Conservation (phyloP, 2,797 vertebrate species). For the Discoglossus pictus region DNA sequence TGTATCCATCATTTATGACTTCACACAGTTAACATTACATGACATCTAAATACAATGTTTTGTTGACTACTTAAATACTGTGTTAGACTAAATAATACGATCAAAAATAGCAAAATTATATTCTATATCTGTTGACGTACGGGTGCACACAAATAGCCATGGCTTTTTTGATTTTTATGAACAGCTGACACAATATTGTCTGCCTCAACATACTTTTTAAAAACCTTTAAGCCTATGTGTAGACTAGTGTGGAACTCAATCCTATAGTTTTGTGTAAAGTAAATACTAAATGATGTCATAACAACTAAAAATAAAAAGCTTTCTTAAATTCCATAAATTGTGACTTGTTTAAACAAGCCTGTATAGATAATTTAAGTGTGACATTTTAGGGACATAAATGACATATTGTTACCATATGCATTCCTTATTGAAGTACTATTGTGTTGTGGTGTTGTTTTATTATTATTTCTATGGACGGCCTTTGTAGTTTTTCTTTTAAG, state of each 20-base stretch:
- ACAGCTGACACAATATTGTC: constrained; percentile 37
- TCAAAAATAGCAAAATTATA: too few species aligned
- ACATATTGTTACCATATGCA: constrained; percentile 21
- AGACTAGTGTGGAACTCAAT: constrained; percentile 38
- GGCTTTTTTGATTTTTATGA: not conserved
- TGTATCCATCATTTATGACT: too few species aligned
- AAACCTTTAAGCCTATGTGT: constrained; percentile 33
- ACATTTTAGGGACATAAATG: not conserved
- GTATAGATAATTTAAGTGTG: not conserved
- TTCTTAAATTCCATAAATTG: not conserved
- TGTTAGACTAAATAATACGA: too few species aligned
- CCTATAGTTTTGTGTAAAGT: constrained; percentile 20
- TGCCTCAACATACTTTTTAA: constrained; percentile 12
- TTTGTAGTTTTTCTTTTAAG: constrained; percentile 42
- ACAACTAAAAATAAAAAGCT: constrained; percentile 1
- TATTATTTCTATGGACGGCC: constrained; percentile 17
- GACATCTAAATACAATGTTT: too few species aligned
- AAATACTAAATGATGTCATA: constrained; percentile 39
- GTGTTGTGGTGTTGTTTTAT: constrained; percentile 22
- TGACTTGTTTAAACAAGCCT: constrained; percentile 14
- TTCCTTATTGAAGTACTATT: constrained; percentile 9
- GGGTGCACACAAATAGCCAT: too few species aligned
- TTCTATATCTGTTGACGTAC: too few species aligned
- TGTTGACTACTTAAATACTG: too few species aligned
- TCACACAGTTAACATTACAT: too few species aligned